phyloP scores from a whole-genome alignment of 2,797 vertebrate genomes.

The Sylvilagus floridanus region DNA sequence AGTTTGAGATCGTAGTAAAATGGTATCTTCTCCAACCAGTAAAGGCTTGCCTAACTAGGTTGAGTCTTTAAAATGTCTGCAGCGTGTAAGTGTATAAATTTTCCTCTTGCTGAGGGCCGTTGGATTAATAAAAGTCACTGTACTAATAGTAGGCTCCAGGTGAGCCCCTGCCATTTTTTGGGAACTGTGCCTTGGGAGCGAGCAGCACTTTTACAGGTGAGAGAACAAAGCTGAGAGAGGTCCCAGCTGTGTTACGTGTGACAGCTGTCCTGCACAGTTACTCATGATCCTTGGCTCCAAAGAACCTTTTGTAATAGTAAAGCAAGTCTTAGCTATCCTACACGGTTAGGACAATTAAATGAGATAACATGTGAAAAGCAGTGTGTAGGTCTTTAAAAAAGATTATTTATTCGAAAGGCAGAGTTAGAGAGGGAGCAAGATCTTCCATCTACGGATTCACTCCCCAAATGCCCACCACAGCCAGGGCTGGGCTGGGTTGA shows the following conservation, averaged over 20 bases:
- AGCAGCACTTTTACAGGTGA: neutral
- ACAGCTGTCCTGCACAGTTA: neutral
- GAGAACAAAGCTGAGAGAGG: neutral
- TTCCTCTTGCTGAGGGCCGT: neutral
- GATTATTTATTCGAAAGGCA: too few species aligned
- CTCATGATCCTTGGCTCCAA: neutral
- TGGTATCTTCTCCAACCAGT: neutral
- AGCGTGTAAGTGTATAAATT: neutral
- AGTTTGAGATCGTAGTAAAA: conserved; percentile 32
- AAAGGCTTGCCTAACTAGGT: conserved; percentile 32
- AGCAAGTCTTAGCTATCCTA: neutral
- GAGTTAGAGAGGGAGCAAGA: too few species aligned
- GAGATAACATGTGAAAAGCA: neutral
- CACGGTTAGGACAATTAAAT: neutral
- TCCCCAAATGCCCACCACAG: too few species aligned
- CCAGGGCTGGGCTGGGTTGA: too few species aligned
- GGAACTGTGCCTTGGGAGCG: neutral
- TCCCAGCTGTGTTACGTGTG: neutral
- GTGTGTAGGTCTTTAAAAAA: neutral
- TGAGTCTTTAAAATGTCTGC: conserved; percentile 13
- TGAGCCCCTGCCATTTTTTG: neutral
- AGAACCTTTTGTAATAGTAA: neutral
- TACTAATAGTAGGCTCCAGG: neutral
- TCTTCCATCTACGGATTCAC: too few species aligned
- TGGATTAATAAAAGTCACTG: conserved; percentile 9